Conservation (phyloP, 2,888 invertebrate species). For the Temnothorax ravouxi region DNA sequence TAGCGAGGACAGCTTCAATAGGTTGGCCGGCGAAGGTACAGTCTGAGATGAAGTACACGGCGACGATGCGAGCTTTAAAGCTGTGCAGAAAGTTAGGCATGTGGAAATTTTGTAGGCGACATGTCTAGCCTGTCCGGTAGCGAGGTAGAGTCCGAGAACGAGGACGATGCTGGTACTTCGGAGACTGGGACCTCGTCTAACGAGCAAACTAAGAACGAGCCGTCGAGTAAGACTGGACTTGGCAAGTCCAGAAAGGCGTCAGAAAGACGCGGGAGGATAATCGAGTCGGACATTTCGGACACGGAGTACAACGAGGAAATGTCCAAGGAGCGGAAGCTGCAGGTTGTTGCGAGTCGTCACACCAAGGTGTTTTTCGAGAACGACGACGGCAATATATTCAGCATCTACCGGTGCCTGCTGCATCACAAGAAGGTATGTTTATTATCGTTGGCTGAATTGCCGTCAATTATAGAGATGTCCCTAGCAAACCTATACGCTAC, state of each 20-base stretch:
- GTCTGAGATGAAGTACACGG: slow-evolving; percentile 25
- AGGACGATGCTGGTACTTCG: slow-evolving; percentile 81
- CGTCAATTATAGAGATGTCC: slow-evolving; percentile 33
- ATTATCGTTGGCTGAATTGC: slow-evolving; percentile 38
- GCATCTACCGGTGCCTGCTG: slow-evolving; percentile 91
- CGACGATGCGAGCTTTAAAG: background rate
- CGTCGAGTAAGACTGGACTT: slow-evolving; percentile 56
- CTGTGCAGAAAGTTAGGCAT: background rate
- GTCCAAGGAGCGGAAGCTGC: slow-evolving; percentile 75
- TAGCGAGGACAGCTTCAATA: slow-evolving; percentile 88
- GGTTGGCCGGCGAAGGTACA: slow-evolving; percentile 85
- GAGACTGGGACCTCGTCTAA: slow-evolving; percentile 81
- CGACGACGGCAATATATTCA: slow-evolving; percentile 90
- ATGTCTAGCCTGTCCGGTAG: slow-evolving; percentile 90
- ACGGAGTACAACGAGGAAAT: slow-evolving; percentile 79
- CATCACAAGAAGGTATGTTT: slow-evolving; percentile 90
- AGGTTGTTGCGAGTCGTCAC: slow-evolving; percentile 87
- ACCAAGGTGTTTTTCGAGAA: slow-evolving; percentile 93
- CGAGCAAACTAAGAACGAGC: slow-evolving; percentile 74
- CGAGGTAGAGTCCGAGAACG: slow-evolving; percentile 87
- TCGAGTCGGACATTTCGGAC: slow-evolving; percentile 79
- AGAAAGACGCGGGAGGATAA: slow-evolving; percentile 72
- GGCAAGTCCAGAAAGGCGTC: slow-evolving; percentile 67
- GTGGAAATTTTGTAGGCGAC: slow-evolving; percentile 86
- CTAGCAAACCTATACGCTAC: slow-evolving; percentile 4